Conservation (phyloP, 2,797 vertebrate genomes). For the Coregonus sp. region DNA sequence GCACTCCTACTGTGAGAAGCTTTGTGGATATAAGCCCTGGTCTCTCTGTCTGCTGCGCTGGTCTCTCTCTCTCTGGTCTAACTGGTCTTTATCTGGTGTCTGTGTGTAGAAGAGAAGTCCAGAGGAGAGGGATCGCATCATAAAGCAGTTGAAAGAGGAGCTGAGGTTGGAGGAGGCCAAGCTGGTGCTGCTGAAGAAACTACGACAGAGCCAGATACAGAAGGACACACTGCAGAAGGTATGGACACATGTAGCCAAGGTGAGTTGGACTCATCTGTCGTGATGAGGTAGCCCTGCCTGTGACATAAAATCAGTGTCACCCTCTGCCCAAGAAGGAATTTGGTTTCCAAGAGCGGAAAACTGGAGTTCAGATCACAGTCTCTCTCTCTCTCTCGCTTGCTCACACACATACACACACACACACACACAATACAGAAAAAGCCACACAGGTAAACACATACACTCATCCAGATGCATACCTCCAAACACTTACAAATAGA, state of each 20-base stretch:
- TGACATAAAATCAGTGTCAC: too few relatives aligned
- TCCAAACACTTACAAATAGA: neutral
- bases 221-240: slow-evolving; percentile 91
- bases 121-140: slow-evolving; percentile 79
- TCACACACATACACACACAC: neutral
- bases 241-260: slow-evolving; percentile 7
- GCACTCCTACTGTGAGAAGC: too few relatives aligned
- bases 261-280: too few relatives aligned
- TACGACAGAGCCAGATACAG: slow-evolving; percentile 94
- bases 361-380: too few relatives aligned
- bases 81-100: slow-evolving; percentile 13
- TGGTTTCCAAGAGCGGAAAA: too few relatives aligned
- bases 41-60: neutral
- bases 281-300: too few relatives aligned
- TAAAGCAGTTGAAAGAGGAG: slow-evolving; percentile 92
- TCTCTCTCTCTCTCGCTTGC: too few relatives aligned
- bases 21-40: neutral
- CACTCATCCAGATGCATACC: too few relatives aligned
- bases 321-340: too few relatives aligned
- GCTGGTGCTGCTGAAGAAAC: slow-evolving; percentile 91
- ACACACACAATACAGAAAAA: neutral
- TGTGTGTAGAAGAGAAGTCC: slow-evolving; percentile 73
- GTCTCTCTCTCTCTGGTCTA: neutral
- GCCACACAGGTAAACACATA: too few relatives aligned
- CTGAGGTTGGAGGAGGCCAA: slow-evolving; percentile 93